A percentile compares a stretch with the other conserved stretches of the same genome.
Conservation (phyloP, 1,140 invertebrate species). For the Drosophila triauraria region DNA sequence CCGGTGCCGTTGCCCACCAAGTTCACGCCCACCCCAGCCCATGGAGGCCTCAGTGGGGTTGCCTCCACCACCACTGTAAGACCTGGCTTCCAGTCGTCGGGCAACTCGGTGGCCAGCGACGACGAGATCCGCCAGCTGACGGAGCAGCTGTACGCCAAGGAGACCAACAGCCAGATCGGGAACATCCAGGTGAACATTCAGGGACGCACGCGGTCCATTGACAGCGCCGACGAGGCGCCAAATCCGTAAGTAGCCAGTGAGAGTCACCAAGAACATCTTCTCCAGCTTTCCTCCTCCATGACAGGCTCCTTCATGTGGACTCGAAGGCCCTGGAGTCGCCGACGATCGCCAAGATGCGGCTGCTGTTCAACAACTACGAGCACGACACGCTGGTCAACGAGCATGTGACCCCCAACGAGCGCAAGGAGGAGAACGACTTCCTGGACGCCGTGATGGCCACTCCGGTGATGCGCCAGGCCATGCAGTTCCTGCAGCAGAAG, state of each 20-base stretch:
- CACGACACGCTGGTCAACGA: slow-evolving; percentile 91
- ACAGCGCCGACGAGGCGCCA: slow-evolving; percentile 89
- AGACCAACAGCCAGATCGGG: slow-evolving; percentile 89
- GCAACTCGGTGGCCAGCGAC: slow-evolving; percentile 84
- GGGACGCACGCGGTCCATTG: slow-evolving; percentile 89
- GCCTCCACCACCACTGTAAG: slow-evolving; percentile 59
- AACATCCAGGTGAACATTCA: slow-evolving; percentile 90
- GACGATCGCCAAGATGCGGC: slow-evolving; percentile 89
- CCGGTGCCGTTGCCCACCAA: not conserved
- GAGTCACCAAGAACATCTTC: no score
- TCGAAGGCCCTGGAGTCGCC: slow-evolving; percentile 82
- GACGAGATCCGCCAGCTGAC: slow-evolving; percentile 86
- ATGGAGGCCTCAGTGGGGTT: slow-evolving; percentile 38
- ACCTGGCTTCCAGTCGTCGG: slow-evolving; percentile 64
- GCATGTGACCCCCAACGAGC: slow-evolving; percentile 90
- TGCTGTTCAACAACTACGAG: slow-evolving; percentile 92
- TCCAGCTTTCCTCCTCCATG: not conserved
- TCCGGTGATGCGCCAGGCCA: slow-evolving; percentile 90
- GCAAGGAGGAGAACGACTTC: slow-evolving; percentile 91
- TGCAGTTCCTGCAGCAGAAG: slow-evolving; percentile 90
- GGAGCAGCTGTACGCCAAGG: slow-evolving; percentile 90
- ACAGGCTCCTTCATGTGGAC: slow-evolving; percentile 64
- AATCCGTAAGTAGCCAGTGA: slow-evolving; percentile 87
- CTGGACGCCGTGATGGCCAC: slow-evolving; percentile 91
- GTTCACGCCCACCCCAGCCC: slow-evolving; percentile 1